A percentile compares a stretch with the other conserved stretches of the same genome.
Conservation (phyloP, 2,888 invertebrate genomes). For the Athalia rosae region DNA sequence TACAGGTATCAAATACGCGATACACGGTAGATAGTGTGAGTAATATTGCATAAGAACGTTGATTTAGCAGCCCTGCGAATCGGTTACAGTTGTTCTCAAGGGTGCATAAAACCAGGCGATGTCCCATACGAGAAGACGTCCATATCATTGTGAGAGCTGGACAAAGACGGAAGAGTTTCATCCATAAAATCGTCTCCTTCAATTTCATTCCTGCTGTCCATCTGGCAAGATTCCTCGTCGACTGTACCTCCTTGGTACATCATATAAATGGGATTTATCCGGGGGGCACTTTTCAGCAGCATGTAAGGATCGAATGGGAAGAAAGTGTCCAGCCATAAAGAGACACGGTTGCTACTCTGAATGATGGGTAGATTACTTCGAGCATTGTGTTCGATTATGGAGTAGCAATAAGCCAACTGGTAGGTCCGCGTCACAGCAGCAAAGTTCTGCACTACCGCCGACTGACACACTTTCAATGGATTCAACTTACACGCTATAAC, state of each 20-base stretch:
- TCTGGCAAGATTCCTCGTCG: not conserved
- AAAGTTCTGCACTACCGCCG: constrained; percentile 86
- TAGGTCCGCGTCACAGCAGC: constrained; percentile 87
- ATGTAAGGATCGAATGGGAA: constrained; percentile 95
- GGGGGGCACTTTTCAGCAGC: constrained; percentile 77
- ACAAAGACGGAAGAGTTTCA: constrained; percentile 55
- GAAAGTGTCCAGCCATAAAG: constrained; percentile 79
- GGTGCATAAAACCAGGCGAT: constrained; percentile 58
- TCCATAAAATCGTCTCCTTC: constrained; percentile 62
- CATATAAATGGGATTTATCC: constrained; percentile 74
- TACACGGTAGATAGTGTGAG: not conserved
- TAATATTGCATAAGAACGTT: too few species aligned
- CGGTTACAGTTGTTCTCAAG: constrained; percentile 26
- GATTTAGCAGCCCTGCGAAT: too few species aligned
- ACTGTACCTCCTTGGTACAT: constrained; percentile 73
- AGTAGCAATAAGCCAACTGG: constrained; percentile 94
- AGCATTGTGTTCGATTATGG: constrained; percentile 90
- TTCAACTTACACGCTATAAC: constrained; percentile 91
- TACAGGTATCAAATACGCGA: not conserved
- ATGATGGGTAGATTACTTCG: constrained; percentile 78
- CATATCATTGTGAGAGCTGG: constrained; percentile 48
- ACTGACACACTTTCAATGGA: constrained; percentile 88
- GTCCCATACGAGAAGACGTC: constrained; percentile 59
- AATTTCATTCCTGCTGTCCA: constrained; percentile 45
- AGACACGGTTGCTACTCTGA: constrained; percentile 74